Evolutionary conservation across 2,888 invertebrate genomes (phyloP), one percentile per base, ranked within the genome.

Genomic region (Ametastegia equiseti): DNA sequence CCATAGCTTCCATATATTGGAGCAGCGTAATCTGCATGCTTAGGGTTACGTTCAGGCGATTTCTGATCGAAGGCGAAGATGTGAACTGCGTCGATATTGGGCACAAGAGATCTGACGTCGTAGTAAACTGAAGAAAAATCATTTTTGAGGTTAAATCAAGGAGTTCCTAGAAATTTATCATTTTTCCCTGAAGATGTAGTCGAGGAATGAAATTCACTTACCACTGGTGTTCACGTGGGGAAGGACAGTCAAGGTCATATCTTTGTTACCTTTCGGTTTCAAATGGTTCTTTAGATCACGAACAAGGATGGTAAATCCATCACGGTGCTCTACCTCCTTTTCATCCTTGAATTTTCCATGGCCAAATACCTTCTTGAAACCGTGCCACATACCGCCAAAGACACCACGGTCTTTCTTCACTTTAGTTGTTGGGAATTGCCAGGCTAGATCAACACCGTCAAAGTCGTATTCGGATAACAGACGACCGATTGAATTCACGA

Each of bases 401-500:
- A n/a, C n/a, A n/a, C n/a, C n/a, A n/a, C n/a, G n/a, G n/a, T n/a
- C n/a, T n/a, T n/a, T n/a, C n/a, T n/a, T n/a, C n/a, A n/a, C n/a
- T n/a, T n/a, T n/a, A n/a, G n/a, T 94, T 83, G 94, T 94, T 27
- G 97, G 95, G 93, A 97, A 97, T 91, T 97, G 95, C 97, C 97
- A 97, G 13, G 95, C 96, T 45, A 97, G 92, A 90, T 98, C 98
- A 33, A 98, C 93, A 1, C 98, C 98, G 90, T 98, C 97, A 86
- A 98, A 98, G 33, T 95, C 95, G 87, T 97, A 95, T 79, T 96
- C 95, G 85, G 95, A 95, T 15, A 96, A 92, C 69, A 97, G 86
- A 1, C 94, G 92, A 27, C 95, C 94, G 2, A 95, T 96, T 1
- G 97, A 97, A 90, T 95, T 96, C 71, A 97, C 95, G 89, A 97